Percentiles rank a stretch among this genome's conserved stretches.
Conservation (phyloP, 2,113 vertebrate genomes). For the Sisor rabdophorus region DNA sequence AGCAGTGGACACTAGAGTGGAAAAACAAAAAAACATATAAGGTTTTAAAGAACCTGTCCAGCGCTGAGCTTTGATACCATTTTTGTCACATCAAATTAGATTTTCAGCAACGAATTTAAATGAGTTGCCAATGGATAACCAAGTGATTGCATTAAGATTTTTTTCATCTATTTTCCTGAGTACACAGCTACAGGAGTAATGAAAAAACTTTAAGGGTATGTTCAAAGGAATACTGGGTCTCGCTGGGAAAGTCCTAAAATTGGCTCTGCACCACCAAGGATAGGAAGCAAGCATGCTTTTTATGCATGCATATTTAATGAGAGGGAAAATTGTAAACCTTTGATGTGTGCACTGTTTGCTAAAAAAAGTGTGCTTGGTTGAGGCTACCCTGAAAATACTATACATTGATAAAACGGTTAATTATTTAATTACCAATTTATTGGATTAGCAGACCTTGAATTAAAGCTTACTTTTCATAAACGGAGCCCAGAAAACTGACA, state of each 20-base stretch:
- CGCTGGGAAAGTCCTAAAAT: background rate
- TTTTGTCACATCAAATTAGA: background rate
- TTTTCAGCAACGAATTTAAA: constrained; percentile 4
- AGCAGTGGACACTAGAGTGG: background rate
- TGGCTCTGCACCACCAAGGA: constrained; percentile 17
- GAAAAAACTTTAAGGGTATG: background rate
- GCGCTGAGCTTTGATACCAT: background rate
- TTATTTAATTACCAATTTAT: constrained; percentile 50
- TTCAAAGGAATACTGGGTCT: background rate
- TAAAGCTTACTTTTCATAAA: constrained; percentile 21
- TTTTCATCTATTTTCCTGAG: constrained; percentile 15
- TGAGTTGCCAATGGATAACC: constrained; percentile 5
- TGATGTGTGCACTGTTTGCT: constrained; percentile 41
- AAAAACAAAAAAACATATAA: background rate
- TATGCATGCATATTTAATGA: constrained; percentile 55
- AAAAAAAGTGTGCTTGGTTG: constrained; percentile 39
- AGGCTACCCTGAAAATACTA: constrained; percentile 14
- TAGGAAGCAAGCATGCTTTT: constrained; percentile 25
- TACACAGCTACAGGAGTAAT: background rate
- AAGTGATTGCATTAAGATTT: constrained; percentile 20
- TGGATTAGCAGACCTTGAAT: constrained; percentile 59
- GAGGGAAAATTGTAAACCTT: constrained; percentile 58
- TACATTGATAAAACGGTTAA: constrained; percentile 58
- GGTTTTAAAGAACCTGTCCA: background rate
- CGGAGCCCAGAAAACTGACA: constrained; percentile 13